These are phyloP conservation scores for Acholoe squamosa DNA, from an alignment of 2,888 invertebrate genomes.

Conservation along the genomic window DNA sequence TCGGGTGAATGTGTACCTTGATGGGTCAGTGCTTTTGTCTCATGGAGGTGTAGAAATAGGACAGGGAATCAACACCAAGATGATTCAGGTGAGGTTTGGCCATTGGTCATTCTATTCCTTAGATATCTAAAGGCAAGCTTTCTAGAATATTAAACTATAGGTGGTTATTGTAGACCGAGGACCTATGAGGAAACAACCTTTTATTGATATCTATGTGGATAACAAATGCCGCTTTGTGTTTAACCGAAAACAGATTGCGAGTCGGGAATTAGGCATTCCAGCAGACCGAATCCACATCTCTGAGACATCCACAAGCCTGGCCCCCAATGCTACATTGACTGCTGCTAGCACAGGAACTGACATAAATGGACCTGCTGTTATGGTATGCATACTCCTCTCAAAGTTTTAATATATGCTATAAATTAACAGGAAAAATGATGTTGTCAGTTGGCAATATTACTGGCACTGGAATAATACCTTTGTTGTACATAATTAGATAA, in stretches of 20 bases:
- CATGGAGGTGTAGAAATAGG: slow-evolving; percentile 87
- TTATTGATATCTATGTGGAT: too few relatives aligned
- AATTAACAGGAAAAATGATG: too few relatives aligned
- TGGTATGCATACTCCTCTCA: slow-evolving; percentile 70
- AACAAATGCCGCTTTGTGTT: too few relatives aligned
- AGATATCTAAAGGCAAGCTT: too few relatives aligned
- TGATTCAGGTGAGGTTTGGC: slow-evolving; percentile 70
- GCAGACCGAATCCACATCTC: slow-evolving; percentile 76
- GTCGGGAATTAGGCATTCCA: slow-evolving; percentile 77
- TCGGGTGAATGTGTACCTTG: slow-evolving; percentile 84
- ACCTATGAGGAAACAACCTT: too few relatives aligned
- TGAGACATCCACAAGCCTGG: slow-evolving; percentile 79
- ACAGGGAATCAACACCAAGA: slow-evolving; percentile 92
- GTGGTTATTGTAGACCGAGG: too few relatives aligned
- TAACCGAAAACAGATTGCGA: slow-evolving; percentile 77
- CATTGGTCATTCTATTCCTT: too few relatives aligned
- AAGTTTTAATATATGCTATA: too few relatives aligned
- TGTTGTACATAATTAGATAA: too few relatives aligned
- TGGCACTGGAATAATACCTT: too few relatives aligned
- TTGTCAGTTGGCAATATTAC: too few relatives aligned
- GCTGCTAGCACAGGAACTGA: slow-evolving; percentile 81
- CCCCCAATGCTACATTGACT: slow-evolving; percentile 80
- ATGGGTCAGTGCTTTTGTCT: slow-evolving; percentile 86
- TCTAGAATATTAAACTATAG: too few relatives aligned
- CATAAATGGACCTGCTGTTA: slow-evolving; percentile 80